These are phyloP conservation scores for Calonectris borealis DNA, from an alignment of 2,113 vertebrate species.

Conservation along the genomic window DNA sequence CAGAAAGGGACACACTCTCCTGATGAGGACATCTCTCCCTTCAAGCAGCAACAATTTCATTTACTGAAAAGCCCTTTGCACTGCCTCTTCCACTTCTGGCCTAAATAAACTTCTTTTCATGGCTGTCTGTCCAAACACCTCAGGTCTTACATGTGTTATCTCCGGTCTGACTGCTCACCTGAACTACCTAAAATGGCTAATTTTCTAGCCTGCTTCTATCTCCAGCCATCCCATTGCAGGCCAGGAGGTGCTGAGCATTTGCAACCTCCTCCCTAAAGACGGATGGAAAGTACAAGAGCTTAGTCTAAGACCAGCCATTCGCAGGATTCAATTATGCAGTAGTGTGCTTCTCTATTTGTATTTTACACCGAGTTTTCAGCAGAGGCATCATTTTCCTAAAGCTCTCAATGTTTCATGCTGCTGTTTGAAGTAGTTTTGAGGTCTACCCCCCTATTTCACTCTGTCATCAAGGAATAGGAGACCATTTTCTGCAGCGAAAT, in stretches of 20 bases:
- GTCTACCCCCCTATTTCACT: not conserved
- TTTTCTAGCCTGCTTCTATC: not conserved
- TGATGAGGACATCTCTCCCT: not conserved
- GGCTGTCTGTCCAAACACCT: not conserved
- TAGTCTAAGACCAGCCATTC: not conserved
- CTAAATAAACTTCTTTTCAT: not conserved
- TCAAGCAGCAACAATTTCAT: not conserved
- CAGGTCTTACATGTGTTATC: not conserved
- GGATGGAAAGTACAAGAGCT: not conserved
- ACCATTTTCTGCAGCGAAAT: not conserved
- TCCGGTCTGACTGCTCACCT: not conserved
- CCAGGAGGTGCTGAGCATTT: not conserved
- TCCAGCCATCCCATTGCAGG: not conserved
- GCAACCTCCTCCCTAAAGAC: not conserved
- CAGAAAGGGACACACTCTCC: not conserved
- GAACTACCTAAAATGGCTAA: not conserved
- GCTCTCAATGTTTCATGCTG: not conserved
- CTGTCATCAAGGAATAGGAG: not conserved
- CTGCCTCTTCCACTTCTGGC: not conserved
- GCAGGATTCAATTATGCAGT: not conserved
- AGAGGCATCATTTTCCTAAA: not conserved
- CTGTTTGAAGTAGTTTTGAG: not conserved
- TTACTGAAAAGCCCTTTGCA: not conserved
- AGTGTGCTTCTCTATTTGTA: not conserved
- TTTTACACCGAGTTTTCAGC: not conserved